Conservation (phyloP, 1,140 invertebrate genomes). For the Drosophila kohkoa region DNA sequence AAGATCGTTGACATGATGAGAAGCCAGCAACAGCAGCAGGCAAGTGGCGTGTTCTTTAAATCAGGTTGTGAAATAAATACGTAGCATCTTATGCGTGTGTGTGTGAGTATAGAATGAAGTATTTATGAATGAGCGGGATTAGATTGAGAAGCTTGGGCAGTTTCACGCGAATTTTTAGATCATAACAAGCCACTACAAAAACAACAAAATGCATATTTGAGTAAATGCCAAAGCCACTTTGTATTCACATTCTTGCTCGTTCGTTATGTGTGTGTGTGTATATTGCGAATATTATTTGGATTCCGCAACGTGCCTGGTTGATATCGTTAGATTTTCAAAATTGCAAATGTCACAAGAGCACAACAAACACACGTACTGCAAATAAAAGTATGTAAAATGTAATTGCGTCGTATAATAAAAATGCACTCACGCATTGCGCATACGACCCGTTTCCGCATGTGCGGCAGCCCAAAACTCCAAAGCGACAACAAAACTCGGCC, state of each 20-base stretch:
- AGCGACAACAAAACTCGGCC: constrained; percentile 61
- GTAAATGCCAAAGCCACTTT: constrained; percentile 54
- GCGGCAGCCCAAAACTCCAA: constrained; percentile 22
- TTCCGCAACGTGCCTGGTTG: constrained; percentile 38
- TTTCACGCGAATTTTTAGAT: constrained; percentile 33
- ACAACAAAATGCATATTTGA: constrained; percentile 51
- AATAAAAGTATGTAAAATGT: constrained; percentile 28
- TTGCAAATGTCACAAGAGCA: constrained; percentile 19
- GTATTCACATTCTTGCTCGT: constrained; percentile 46
- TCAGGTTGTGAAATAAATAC: constrained; percentile 81
- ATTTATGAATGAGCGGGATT: constrained; percentile 69
- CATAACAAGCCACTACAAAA: constrained; percentile 13
- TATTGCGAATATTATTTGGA: constrained; percentile 4
- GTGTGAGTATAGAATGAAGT: constrained; percentile 2
- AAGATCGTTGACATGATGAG: constrained; percentile 72
- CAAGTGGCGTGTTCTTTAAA: constrained; percentile 68
- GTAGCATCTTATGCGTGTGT: neutral
- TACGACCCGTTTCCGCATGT: constrained; percentile 69
- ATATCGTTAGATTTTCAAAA: constrained; percentile 46
- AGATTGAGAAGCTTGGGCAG: constrained; percentile 16
- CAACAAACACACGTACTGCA: constrained; percentile 37
- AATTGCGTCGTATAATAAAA: constrained; percentile 58
- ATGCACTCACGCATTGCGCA: constrained; percentile 52
- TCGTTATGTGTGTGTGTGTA: constrained; percentile 4
- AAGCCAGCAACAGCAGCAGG: constrained; percentile 16